phyloP scores from a whole-genome alignment of 2,797 vertebrate genomes.

The Poeciliopsis gracilis region DNA sequence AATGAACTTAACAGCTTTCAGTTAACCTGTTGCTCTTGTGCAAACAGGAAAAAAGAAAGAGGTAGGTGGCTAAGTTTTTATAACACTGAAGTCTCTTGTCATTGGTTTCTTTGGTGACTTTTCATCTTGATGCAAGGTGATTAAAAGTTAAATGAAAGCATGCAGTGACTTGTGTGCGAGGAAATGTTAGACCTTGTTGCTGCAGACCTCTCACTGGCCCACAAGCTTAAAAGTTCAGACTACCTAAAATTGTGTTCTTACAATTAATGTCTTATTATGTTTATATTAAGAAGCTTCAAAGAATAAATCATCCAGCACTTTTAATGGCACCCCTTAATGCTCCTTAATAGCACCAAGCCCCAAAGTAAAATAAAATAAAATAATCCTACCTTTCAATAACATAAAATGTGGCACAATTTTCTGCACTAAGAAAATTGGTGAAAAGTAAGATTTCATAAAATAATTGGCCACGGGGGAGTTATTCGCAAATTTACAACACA shows the following conservation, averaged over 20 bases:
- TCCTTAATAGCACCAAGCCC: not conserved
- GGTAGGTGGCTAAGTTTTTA: constrained; percentile 25
- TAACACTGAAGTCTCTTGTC: not conserved
- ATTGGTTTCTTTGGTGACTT: constrained; percentile 35
- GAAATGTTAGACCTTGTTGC: constrained; percentile 26
- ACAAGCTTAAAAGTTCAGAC: constrained; percentile 31
- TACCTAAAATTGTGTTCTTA: constrained; percentile 32
- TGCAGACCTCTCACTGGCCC: constrained; percentile 31
- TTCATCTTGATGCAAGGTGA: constrained; percentile 34
- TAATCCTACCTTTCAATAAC: not conserved
- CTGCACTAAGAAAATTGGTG: not conserved
- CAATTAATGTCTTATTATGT: constrained; percentile 14
- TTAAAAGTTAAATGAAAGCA: constrained; percentile 53
- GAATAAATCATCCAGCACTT: not conserved
- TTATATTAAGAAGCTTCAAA: constrained; percentile 5
- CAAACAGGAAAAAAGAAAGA: constrained; percentile 12
- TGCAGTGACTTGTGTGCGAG: constrained; percentile 26
- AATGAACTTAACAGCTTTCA: not conserved
- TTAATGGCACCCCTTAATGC: not conserved
- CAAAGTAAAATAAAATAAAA: not conserved
- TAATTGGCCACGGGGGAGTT: too few species aligned
- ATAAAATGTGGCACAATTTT: not conserved
- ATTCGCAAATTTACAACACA: not conserved
- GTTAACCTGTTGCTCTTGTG: not conserved
- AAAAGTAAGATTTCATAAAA: not conserved